These are phyloP conservation scores for Chrysotoxum bicinctum DNA, from an alignment of 2,888 invertebrate species.

Conservation along the genomic window DNA sequence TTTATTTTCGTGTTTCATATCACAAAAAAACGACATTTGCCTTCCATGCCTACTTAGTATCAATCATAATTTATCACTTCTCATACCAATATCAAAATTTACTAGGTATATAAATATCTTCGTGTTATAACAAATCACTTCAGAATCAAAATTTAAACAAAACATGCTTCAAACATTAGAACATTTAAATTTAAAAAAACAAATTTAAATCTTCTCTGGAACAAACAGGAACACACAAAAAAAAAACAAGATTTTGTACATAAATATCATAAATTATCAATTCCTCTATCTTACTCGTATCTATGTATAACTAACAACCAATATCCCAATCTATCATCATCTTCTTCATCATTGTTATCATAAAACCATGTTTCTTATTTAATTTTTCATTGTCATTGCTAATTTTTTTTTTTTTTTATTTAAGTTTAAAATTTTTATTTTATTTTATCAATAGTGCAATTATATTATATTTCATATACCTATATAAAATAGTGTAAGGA, in stretches of 20 bases:
- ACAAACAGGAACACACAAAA: constrained; percentile 19
- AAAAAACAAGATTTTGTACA: constrained; percentile 52
- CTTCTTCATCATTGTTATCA: constrained; percentile 27
- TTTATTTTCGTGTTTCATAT: constrained; percentile 60
- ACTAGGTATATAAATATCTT: neutral
- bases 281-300: constrained; percentile 9
- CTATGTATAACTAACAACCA: neutral
- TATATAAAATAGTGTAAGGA: constrained; percentile 43
- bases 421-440: neutral
- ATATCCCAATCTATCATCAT: constrained; percentile 20
- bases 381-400: constrained; percentile 23
- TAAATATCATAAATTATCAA: constrained; percentile 12
- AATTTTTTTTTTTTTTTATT: constrained; percentile 5
- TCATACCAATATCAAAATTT: neutral
- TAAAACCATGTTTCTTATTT: constrained; percentile 24
- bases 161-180: constrained; percentile 1
- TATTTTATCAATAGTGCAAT: neutral
- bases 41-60: neutral
- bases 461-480: constrained; percentile 17
- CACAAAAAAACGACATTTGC: constrained; percentile 17
- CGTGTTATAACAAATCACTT: neutral
- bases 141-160: neutral
- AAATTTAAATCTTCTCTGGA: neutral
- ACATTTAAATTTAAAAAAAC: neutral
- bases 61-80: constrained; percentile 1